Base-by-base conservation (phyloP, 2,797 vertebrate species). In the Scolopax rusticola region DNA sequence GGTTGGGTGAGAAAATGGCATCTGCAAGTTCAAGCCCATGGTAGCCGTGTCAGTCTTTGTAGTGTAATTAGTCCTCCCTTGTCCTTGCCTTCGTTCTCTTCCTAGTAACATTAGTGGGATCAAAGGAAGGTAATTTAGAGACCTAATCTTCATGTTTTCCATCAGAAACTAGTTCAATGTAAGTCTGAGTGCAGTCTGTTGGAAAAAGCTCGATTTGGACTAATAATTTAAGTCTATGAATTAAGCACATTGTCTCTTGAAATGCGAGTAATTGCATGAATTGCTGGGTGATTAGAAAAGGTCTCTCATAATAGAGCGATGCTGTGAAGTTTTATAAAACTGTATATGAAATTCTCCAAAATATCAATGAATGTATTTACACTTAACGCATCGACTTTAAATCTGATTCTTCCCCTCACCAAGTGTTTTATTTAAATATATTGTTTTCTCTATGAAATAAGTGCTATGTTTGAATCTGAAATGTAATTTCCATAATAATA, bases 1-100 rank as follows among this genome's bases (percentile, higher is more conserved):
- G 54, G 19, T 43, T 86, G 79, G 16, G 32, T 74, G 61, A 94
- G 83, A 90, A 95, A 95, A 94, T 69, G 74, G 41, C 73, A 91
- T 54, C 83, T 86, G 38, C 38, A 86, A 54, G 51, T 88, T 91
- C 53, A 86, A 73, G 41, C 56, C 15, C 15, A 3, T 12, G 24
- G 79, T 57, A 82, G 83, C 60, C 90, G 15, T 88, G 2, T 56
- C 65, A 91, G 47, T 77, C 56, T 80, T 41, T 32, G 9, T 14
- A 75, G 57, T 41, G 24, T 47, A 21, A 47, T 47, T 78, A 51
- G 69, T 82, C 33, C 47, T 45, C 40, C 79, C 76, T 63, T 51
- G 85, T 76, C 41, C 21, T 73, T 14, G 85, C 25, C 57, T 81
- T 80, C 45, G 5, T 80, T 91, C 50, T 54, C 38, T 86, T 14